A percentile compares a stretch with the other conserved stretches of the same genome.
These are phyloP conservation scores for Rhyacophila brunnea DNA, from an alignment of 1,140 invertebrate genomes.

Conservation along the genomic window DNA sequence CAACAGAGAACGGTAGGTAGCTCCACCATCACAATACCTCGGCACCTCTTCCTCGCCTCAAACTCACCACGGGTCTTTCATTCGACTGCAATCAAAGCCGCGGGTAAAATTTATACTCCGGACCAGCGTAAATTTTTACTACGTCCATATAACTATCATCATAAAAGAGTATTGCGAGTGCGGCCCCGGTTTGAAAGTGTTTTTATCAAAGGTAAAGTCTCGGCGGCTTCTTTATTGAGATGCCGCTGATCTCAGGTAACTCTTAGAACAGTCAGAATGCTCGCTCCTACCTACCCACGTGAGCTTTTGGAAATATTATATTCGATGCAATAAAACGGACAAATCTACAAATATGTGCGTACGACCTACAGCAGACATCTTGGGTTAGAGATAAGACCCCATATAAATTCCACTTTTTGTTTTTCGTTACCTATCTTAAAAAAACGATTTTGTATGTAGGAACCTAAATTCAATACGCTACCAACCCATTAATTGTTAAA, in stretches of 20 bases:
- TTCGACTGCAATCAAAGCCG: conserved; percentile 30
- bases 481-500: too few relatives aligned
- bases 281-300: not conserved
- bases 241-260: conserved; percentile 5
- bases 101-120: conserved; percentile 30
- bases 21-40: not conserved
- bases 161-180: conserved; percentile 29
- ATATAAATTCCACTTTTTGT: not conserved
- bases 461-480: too few relatives aligned
- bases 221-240: conserved; percentile 12
- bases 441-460: too few relatives aligned
- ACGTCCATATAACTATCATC: conserved; percentile 35
- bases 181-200: conserved; percentile 26
- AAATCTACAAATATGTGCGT: conserved; percentile 9
- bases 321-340: conserved; percentile 28
- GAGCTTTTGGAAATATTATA: conserved; percentile 24
- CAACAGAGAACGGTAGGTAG: not conserved
- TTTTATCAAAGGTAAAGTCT: conserved; percentile 29
- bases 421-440: not conserved
- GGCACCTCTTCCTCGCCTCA: conserved; percentile 2
- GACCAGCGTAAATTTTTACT: conserved; percentile 33
- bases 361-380: conserved; percentile 13
- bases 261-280: not conserved
- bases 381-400: not conserved
- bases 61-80: conserved; percentile 24